Conservation (phyloP, 2,888 invertebrate species). For the Amphipoea oculea region DNA sequence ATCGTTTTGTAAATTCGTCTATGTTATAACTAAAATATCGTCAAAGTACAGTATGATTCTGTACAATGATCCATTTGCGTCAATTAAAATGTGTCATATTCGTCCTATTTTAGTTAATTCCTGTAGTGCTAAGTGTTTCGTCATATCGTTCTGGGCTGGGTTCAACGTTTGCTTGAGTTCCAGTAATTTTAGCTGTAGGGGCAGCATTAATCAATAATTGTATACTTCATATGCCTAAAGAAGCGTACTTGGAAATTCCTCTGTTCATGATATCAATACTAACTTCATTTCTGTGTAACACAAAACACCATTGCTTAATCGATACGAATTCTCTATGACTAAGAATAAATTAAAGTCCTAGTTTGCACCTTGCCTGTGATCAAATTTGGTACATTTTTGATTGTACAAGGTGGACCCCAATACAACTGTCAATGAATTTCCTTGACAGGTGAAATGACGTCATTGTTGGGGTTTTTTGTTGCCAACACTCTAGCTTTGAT, state of each 20-base stretch:
- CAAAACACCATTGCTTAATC: slow-evolving; percentile 40
- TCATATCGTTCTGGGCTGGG: slow-evolving; percentile 31
- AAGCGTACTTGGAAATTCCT: slow-evolving; percentile 6
- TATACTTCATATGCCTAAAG: slow-evolving; percentile 17
- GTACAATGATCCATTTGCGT: slow-evolving; percentile 26
- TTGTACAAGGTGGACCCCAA: slow-evolving; percentile 8
- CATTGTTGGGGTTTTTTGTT: slow-evolving; percentile 14
- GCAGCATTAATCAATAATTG: slow-evolving; percentile 52
- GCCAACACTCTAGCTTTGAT: neutral
- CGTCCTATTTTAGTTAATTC: slow-evolving; percentile 57
- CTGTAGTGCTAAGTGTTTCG: slow-evolving; percentile 47
- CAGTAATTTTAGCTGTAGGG: slow-evolving; percentile 20
- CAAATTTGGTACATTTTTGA: slow-evolving; percentile 41
- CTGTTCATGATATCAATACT: slow-evolving; percentile 4
- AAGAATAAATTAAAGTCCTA: slow-evolving; percentile 19
- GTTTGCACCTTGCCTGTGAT: slow-evolving; percentile 44
- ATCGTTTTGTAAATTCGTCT: slow-evolving; percentile 9
- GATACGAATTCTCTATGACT: slow-evolving; percentile 23
- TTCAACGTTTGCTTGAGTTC: slow-evolving; percentile 39
- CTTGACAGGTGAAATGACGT: slow-evolving; percentile 58
- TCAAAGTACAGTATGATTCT: neutral
- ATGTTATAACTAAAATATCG: slow-evolving; percentile 5
- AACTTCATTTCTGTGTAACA: neutral
- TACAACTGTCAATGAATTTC: slow-evolving; percentile 42
- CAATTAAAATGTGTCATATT: slow-evolving; percentile 58